Conservation (phyloP, 2,797 vertebrate species). For the Sylvia borin region DNA sequence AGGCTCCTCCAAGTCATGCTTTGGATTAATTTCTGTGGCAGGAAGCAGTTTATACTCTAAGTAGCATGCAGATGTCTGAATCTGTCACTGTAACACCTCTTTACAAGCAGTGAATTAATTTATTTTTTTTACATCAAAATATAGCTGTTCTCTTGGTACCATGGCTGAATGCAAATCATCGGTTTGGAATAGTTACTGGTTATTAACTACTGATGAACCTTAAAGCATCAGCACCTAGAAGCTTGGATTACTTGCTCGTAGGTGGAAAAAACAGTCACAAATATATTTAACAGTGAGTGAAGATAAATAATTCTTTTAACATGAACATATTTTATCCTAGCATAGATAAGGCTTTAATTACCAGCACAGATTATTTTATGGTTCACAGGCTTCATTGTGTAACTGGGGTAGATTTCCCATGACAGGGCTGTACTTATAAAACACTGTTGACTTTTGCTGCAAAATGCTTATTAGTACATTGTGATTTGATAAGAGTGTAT, state of each 20-base stretch:
- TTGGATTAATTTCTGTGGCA: neutral
- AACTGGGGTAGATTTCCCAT: neutral
- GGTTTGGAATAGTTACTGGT: neutral
- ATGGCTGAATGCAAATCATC: neutral
- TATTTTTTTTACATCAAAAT: neutral
- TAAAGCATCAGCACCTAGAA: neutral
- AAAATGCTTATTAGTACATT: neutral
- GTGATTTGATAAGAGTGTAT: neutral
- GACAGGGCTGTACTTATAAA: neutral
- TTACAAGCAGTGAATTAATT: neutral
- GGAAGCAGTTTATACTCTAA: neutral
- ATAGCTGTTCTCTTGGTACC: neutral
- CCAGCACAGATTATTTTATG: neutral
- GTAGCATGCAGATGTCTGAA: neutral
- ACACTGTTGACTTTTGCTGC: neutral
- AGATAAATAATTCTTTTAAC: neutral
- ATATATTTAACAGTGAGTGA: neutral
- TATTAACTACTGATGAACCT: neutral
- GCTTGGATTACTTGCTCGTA: neutral
- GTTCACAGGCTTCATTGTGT: neutral
- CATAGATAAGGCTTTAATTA: neutral
- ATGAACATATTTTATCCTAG: neutral
- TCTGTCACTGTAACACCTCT: neutral
- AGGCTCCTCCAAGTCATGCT: slow-evolving; percentile 59
- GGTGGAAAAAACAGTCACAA: neutral